phyloP scores from a whole-genome alignment of 2,113 vertebrate species.

The Damaliscus lunatus region DNA sequence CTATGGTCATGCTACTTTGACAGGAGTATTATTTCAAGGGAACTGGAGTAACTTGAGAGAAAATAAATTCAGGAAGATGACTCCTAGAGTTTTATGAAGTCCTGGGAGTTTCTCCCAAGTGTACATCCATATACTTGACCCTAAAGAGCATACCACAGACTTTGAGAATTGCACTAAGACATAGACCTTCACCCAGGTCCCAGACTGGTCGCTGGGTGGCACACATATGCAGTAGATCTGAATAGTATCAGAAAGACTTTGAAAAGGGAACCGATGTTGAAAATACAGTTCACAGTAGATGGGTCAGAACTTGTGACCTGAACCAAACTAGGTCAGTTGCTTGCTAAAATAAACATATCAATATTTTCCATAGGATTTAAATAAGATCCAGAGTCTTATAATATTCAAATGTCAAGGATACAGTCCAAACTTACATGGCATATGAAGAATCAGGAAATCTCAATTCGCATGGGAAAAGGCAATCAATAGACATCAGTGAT shows the following conservation, averaged over 20 bases:
- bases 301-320: neutral
- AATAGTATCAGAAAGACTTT: neutral
- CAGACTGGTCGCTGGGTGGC: neutral
- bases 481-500: neutral
- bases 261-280: neutral
- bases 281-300: neutral
- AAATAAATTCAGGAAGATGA: neutral
- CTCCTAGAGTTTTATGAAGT: neutral
- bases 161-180: neutral
- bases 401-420: neutral
- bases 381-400: neutral
- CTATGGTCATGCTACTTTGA: neutral
- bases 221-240: neutral
- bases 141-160: neutral
- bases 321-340: neutral
- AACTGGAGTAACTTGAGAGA: neutral
- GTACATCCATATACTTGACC: neutral
- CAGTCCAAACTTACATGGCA: neutral
- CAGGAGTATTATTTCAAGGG: neutral
- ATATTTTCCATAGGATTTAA: neutral
- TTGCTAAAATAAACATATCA: neutral
- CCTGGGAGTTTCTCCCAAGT: neutral
- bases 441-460: neutral
- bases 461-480: neutral
- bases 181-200: neutral